phyloP scores from a whole-genome alignment of 2,888 invertebrate genomes.

The Phalera bucephala region DNA sequence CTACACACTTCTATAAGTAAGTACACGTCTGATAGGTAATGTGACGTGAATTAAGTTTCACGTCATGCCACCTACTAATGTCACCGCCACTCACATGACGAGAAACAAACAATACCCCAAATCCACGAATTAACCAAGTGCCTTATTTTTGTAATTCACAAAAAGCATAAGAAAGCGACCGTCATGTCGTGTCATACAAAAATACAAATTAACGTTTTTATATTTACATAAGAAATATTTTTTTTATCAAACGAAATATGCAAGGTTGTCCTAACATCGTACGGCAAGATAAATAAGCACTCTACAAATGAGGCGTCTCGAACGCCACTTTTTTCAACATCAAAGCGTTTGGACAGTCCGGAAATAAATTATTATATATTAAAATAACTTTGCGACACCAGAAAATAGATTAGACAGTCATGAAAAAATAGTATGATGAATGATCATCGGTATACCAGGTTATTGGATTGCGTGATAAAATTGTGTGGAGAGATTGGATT shows the following conservation, averaged over 20 bases:
- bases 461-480: too few relatives aligned
- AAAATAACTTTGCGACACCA: conserved; percentile 26
- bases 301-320: conserved; percentile 27
- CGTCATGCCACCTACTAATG: too few relatives aligned
- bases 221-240: conserved; percentile 7
- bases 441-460: not conserved
- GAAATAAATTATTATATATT: conserved; percentile 38
- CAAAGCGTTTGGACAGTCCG: conserved; percentile 31
- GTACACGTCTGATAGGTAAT: too few relatives aligned
- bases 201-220: conserved; percentile 22
- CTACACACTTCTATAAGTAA: too few relatives aligned
- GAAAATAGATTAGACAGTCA: conserved; percentile 20
- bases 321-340: conserved; percentile 25
- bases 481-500: too few relatives aligned
- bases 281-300: conserved; percentile 26
- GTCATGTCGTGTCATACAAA: too few relatives aligned
- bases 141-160: too few relatives aligned
- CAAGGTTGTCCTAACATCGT: conserved; percentile 4
- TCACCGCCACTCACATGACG: too few relatives aligned
- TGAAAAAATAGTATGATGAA: conserved; percentile 5
- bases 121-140: too few relatives aligned
- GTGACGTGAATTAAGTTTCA: too few relatives aligned
- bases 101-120: too few relatives aligned
- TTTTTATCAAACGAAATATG: not conserved
- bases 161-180: too few relatives aligned